Percentiles rank a stretch among this genome's conserved stretches.
Evolutionary conservation across 2,888 invertebrate genomes (phyloP).

Genomic region (Anoncus sp.): DNA sequence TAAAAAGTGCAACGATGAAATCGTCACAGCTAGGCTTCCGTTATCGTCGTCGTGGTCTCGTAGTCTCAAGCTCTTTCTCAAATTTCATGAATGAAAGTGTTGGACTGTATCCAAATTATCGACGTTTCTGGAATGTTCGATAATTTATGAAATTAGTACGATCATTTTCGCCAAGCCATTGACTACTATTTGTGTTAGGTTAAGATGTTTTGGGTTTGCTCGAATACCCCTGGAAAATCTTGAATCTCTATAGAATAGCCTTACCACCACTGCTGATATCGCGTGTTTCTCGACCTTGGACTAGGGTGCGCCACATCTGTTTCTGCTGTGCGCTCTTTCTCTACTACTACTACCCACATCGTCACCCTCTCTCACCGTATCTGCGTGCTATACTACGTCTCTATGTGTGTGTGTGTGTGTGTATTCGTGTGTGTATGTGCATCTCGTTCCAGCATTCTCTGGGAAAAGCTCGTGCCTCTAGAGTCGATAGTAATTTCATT

Average conservation of each 20-base stretch:
- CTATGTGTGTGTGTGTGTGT: slow-evolving; percentile 15
- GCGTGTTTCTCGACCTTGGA: slow-evolving; percentile 66
- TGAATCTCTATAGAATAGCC: slow-evolving; percentile 36
- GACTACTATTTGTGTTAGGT: not conserved
- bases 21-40: not conserved
- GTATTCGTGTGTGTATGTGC: slow-evolving; percentile 11
- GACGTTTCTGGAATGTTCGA: not conserved
- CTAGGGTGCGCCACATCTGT: slow-evolving; percentile 67
- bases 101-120: not conserved
- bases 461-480: slow-evolving; percentile 51
- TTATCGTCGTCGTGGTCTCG: not conserved
- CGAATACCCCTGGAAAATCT: slow-evolving; percentile 39
- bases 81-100: slow-evolving; percentile 37
- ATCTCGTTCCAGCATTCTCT: slow-evolving; percentile 35
- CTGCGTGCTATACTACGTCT: slow-evolving; percentile 19
- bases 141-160: not conserved
- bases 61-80: not conserved
- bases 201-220: slow-evolving; percentile 6
- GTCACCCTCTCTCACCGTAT: slow-evolving; percentile 36
- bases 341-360: slow-evolving; percentile 33
- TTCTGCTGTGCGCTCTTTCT: slow-evolving; percentile 59
- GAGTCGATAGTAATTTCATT: slow-evolving; percentile 63
- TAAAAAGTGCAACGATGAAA: not conserved
- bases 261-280: slow-evolving; percentile 37
- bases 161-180: not conserved